Percentiles rank a stretch among this genome's conserved stretches.
These are phyloP conservation scores for Paraescarpia echinospica DNA, from an alignment of 1,140 invertebrate genomes.

Conservation along the genomic window DNA sequence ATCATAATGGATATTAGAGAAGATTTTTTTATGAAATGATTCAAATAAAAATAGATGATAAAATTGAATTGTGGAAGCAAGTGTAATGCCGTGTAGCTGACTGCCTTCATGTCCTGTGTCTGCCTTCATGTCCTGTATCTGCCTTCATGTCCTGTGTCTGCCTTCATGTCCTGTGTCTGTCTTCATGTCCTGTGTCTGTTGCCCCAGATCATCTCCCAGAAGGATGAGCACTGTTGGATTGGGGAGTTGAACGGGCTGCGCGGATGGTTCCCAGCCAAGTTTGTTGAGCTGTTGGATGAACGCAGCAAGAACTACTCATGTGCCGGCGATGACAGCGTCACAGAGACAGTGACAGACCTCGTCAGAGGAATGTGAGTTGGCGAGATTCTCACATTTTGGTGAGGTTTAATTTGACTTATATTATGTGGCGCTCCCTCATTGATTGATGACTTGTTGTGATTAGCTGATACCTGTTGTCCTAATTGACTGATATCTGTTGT, in stretches of 20 bases:
- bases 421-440: no score
- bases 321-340: conserved; percentile 96
- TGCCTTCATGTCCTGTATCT: no score
- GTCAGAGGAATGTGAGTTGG: conserved; percentile 78
- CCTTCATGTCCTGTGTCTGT: no score
- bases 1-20: no score
- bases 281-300: conserved; percentile 95
- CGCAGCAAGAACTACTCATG: conserved; percentile 87
- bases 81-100: not conserved
- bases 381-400: not conserved
- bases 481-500: not conserved
- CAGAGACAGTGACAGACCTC: conserved; percentile 92
- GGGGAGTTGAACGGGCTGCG: conserved; percentile 95
- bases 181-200: no score
- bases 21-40: no score
- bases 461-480: not conserved
- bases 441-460: no score
- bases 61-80: no score
- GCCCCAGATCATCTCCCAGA: conserved; percentile 83
- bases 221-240: conserved; percentile 99
- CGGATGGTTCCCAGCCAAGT: conserved; percentile 99
- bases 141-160: no score
- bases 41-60: no score
- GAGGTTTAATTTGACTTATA: not conserved
- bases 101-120: not conserved